Conservation (phyloP, 1,140 invertebrate species). For the Myzus persicae region DNA sequence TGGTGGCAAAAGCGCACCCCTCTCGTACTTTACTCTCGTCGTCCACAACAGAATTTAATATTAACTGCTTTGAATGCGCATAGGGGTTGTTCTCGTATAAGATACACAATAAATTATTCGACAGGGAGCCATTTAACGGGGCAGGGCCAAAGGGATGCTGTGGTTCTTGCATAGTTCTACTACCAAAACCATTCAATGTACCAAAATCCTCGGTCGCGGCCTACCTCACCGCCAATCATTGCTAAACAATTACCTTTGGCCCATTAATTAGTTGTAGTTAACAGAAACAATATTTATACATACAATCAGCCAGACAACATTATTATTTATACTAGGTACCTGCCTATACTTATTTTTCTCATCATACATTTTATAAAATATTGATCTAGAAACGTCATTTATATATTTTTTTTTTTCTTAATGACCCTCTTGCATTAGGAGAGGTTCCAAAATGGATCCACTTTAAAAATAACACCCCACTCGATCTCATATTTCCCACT, state of each 20-base stretch:
- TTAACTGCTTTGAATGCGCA: constrained; percentile 23
- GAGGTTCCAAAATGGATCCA: not conserved
- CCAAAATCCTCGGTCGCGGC: not conserved
- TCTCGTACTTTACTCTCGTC: not conserved
- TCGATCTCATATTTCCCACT: not conserved
- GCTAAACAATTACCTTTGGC: constrained; percentile 39
- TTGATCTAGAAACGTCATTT: not conserved
- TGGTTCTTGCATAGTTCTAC: constrained; percentile 51
- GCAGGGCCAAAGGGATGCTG: not conserved
- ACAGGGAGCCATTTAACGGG: constrained; percentile 54
- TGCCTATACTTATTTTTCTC: not conserved
- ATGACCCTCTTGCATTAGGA: not conserved
- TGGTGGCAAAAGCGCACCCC: not conserved
- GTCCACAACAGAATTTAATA: constrained; percentile 40
- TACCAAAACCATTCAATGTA: not conserved
- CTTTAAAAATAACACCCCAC: not conserved
- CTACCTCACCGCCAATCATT: not conserved
- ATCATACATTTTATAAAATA: not conserved
- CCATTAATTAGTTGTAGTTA: not conserved
- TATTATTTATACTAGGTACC: not conserved
- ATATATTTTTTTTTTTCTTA: not conserved
- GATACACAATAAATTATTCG: constrained; percentile 56
- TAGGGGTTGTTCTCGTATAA: constrained; percentile 20
- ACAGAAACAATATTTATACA: not conserved
- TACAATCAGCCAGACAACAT: not conserved